Evolutionary conservation across 35 echinoderm and acorn worm species (phyloP), one percentile per base, ranked within the genome.

Genomic region (Eucidaris tribuloides): DNA sequence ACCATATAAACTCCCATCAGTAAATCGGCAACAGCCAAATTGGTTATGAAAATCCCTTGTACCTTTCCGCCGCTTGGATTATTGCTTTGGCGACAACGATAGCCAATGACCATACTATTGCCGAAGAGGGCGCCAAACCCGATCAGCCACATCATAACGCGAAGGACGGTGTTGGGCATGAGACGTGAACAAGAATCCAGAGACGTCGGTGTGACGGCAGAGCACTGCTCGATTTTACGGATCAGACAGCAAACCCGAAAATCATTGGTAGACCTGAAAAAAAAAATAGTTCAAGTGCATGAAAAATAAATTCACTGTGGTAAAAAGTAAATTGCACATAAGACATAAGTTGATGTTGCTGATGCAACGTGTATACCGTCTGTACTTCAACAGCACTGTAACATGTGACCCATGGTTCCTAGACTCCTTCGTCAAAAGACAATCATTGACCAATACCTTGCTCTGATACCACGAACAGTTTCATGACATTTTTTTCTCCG

Each of bases 1-100:
- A 92, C 30, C 81, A 97, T 65, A 65, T 97, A 97, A 20, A 97
- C 50, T 15, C 89, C 94, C 90, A 92, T 97, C 0, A 97, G 52
- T 18, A 81, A 86, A 64, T 97, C 90, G 24, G 90, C 85, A 2
- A 97, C 31, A 38, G 89, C 90, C 7, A 97, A 65, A 78, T 92
- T 97, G 3, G 61, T 42, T 0, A 97, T 85, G 5, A 92, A 79
- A 37, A 44, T 34, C 41, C 18, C 37, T 76, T 81, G 66, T n/a
- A 65, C 82, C 33, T 19, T 77, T 18, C 17, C 85, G n/a, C n/a
- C n/a, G n/a, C n/a, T n/a, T n/a, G n/a, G n/a, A 22, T 42, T 40
- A 5, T 61, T 56, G 22, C 77, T 44, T 45, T 37, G 70, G 62
- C 35, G 22, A 37, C 33, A 31, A 17, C 94, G 81, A 81, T 65